Conservation (phyloP, 2,797 vertebrate species). For the Meda fulgida region DNA sequence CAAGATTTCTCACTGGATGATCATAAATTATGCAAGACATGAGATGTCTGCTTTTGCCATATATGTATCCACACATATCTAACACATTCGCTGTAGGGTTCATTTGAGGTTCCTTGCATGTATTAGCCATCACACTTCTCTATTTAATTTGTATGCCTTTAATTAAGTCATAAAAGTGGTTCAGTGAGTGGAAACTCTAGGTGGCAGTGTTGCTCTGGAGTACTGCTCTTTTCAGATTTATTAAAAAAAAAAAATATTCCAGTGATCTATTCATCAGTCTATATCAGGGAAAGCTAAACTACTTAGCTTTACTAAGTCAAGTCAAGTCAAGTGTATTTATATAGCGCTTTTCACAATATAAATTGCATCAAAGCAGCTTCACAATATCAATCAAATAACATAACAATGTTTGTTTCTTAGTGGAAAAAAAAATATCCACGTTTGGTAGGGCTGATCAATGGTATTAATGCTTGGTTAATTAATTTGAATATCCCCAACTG, state of each 20-base stretch:
- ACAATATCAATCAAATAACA: no score
- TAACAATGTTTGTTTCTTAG: no score
- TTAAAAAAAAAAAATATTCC: conserved; percentile 83
- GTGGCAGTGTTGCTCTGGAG: conserved; percentile 80
- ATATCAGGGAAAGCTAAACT: conserved; percentile 69
- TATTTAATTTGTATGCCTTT: conserved; percentile 36
- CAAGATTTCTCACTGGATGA: conserved; percentile 29
- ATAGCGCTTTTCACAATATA: no score
- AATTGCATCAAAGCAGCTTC: no score
- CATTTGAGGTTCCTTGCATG: conserved; percentile 25
- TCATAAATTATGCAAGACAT: conserved; percentile 42
- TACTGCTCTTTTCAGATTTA: conserved; percentile 67
- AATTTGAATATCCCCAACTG: no score
- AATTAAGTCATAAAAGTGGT: conserved; percentile 37
- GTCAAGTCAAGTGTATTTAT: no score
- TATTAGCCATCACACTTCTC: conserved; percentile 40
- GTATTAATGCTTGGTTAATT: no score
- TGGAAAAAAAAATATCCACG: no score
- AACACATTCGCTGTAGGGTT: conserved; percentile 13
- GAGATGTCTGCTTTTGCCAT: conserved; percentile 6
- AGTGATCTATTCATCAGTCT: conserved; percentile 81
- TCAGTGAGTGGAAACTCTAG: conserved; percentile 70
- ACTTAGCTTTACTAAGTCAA: conserved; percentile 63
- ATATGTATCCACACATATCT: not conserved
- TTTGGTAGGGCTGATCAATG: no score